Evolutionary conservation across 2,888 invertebrate species (phyloP).

Genomic region (Philopedon plagiatum): DNA sequence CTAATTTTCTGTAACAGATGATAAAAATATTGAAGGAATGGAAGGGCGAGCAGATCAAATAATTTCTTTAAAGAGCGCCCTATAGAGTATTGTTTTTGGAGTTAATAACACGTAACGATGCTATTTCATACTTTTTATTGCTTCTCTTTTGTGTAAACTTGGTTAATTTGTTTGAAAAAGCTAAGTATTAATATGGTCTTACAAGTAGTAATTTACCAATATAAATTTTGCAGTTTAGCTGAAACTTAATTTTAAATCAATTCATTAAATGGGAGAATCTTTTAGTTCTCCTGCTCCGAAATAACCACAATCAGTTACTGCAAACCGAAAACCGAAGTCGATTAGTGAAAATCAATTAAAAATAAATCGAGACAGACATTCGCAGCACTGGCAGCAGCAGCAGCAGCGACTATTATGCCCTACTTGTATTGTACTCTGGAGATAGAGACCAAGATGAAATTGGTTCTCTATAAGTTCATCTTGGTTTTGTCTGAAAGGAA

Average conservation of each 20-base stretch:
- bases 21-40: no score
- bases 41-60: no score
- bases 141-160: no score
- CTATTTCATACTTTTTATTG: no score
- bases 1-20: no score
- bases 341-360: slow-evolving; percentile 16
- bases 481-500: neutral
- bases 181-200: no score
- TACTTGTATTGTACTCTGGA: neutral
- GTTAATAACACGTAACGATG: no score
- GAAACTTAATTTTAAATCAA: neutral
- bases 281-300: neutral
- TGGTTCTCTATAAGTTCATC: slow-evolving; percentile 4
- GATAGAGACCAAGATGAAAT: slow-evolving; percentile 7
- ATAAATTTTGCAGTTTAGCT: neutral
- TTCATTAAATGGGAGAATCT: neutral
- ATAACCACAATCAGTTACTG: slow-evolving; percentile 1
- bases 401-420: neutral
- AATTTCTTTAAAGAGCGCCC: no score
- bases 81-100: no score
- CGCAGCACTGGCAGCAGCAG: neutral
- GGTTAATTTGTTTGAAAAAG: no score
- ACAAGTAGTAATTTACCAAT: no score
- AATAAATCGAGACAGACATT: neutral
- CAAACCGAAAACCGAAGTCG: neutral